Evolutionary conservation across 2,113 vertebrate genomes (phyloP), one percentile per base, ranked within the genome.

Genomic region (Ivindomyrus marchei): DNA sequence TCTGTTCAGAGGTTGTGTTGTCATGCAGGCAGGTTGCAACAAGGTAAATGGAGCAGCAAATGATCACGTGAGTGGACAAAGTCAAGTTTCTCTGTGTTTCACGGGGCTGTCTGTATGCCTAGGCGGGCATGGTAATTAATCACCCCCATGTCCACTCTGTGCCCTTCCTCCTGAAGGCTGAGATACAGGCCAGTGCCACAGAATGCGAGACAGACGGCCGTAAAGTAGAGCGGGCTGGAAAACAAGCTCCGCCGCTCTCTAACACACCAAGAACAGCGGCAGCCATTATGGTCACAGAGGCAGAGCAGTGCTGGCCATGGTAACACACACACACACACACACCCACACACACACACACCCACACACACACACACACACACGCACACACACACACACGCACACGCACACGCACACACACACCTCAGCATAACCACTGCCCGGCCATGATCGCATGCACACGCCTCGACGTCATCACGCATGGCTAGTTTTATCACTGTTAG

Each of bases 91-190:
- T 46, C 27, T 31, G 62, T n/a, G 8, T 42, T 87, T 70, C 46
- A n/a, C 5, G 46, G 53, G 88, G 87, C 70, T 49, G 1, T 47
- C 77, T 85, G 89, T 83, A 88, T 88, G 47, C n/a, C 89, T 89
- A 39, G 52, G 86, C 58, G 39, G 45, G 45, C 13, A 10, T 70
- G 90, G 77, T 62, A 89, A 93, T 92, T 50, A 66, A 90, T 91
- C 83, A 39, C 77, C 46, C 58, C 88, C 88, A 62, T 77, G 50
- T 52, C 49, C 36, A 24, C 49, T 58, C 50, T 52, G 66, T 31
- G 49, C 49, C 21, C 15, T 80, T 46, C 85, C 88, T 11, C 77
- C 42, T 66, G 39, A 8, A 52, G 42, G 42, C 13, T 85, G 36
- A 13, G 49, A 87, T 31, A 50, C 83, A 87, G 88, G 49, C 66